Base-by-base conservation (phyloP, 2,113 vertebrate species). In the Neolamprologus sp. region DNA sequence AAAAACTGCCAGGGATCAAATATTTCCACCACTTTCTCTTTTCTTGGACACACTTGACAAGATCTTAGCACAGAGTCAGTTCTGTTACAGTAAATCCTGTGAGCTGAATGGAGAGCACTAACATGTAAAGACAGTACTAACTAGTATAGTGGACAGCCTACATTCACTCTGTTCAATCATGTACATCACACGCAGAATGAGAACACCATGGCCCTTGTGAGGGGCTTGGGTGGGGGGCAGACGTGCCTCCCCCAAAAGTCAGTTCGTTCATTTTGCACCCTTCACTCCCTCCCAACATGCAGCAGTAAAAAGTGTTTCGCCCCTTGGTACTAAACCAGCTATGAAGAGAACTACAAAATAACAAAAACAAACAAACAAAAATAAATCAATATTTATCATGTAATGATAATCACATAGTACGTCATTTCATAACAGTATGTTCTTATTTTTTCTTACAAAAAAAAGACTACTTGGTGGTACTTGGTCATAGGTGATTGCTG, bases 361-460 rank as follows among this genome's bases (percentile, higher is more conserved):
- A 92, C 53, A 68, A 68, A 40, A 40, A 21, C 33, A 68, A 68
- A 68, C 58, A 90, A 75, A 49, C 30, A 63, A 49, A 47, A 47
- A 28, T 49, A 49, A 78, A 51, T 55, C 23, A 82, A 80, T 80
- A 91, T 85, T 87, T 89, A 92, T 91, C 92, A 93, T 91, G 93
- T 94, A 94, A 94, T 93, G 93, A 93, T 92, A 91, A 94, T 90
- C 89, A 93, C 91, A 90, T 86, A 91, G 93, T 90, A 93, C 92
- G 90, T 93, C 45, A 91, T 93, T 91, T 93, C 85, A 94, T 92
- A 89, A 94, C 87, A 94, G 85, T 90, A 90, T 91, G 88, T 90
- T 81, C 78, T 88, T 89, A 78, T 78, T 87, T 83, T 81, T 89
- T 75, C 86, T 89, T 93, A 93, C 84, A 96, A 94, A 94, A 45